Evolutionary conservation across 2,888 invertebrate genomes (phyloP).

Genomic region (Spilosoma lubricipeda): DNA sequence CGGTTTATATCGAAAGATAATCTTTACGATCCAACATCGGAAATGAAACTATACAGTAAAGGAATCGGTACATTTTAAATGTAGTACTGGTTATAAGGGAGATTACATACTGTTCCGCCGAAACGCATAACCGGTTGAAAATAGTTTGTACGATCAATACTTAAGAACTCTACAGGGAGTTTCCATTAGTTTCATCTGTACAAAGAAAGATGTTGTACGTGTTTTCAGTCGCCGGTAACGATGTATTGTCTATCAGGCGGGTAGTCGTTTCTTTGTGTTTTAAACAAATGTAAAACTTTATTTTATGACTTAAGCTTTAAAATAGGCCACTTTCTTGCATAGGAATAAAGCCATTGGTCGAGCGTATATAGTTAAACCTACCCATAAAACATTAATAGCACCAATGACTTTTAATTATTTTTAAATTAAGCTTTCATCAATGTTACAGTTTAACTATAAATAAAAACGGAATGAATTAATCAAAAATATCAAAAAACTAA

Average conservation of each 20-base stretch:
- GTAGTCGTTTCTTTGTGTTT: too few species aligned
- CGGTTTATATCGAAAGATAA: slow-evolving; percentile 50
- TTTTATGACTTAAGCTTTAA: too few species aligned
- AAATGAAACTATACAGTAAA: slow-evolving; percentile 25
- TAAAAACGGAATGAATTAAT: background rate
- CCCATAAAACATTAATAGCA: too few species aligned
- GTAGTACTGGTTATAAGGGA: slow-evolving; percentile 8
- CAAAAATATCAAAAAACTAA: background rate
- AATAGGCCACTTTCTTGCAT: too few species aligned
- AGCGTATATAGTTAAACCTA: too few species aligned
- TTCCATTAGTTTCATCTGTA: background rate
- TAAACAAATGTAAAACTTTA: background rate
- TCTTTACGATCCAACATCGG: slow-evolving; percentile 50
- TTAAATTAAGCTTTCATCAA: too few species aligned
- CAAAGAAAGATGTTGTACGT: background rate
- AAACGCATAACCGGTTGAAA: background rate
- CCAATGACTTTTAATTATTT: too few species aligned
- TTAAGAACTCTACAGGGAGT: background rate
- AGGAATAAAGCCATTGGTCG: too few species aligned
- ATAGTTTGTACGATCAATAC: background rate
- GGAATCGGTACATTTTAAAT: slow-evolving; percentile 24
- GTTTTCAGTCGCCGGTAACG: background rate
- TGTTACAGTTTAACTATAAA: background rate
- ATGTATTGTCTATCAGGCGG: background rate
- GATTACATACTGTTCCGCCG: background rate